A percentile compares a stretch with the other conserved stretches of the same genome.
Conservation (phyloP, 2,797 vertebrate genomes). For the Enoplosus armatus region DNA sequence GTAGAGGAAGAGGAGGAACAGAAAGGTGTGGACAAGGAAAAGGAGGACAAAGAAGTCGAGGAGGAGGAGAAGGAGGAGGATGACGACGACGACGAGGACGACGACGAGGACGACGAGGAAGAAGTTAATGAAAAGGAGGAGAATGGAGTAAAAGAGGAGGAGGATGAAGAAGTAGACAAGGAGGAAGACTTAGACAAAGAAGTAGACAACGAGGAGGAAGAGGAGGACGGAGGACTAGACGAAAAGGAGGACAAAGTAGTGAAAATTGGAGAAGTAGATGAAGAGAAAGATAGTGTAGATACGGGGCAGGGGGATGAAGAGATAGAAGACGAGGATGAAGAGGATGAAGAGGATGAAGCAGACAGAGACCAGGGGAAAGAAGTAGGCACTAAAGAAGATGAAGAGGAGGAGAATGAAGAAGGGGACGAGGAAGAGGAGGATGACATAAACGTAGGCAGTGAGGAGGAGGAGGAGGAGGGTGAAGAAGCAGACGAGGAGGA, state of each 20-base stretch:
- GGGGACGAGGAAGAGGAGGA: background rate
- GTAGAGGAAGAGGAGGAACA: background rate
- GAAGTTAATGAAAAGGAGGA: background rate
- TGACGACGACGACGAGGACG: background rate
- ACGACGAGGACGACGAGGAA: too few species aligned
- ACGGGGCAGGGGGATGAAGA: background rate
- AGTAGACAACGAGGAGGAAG: background rate
- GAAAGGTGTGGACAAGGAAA: background rate
- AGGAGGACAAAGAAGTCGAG: accelerated
- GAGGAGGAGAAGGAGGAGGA: background rate
- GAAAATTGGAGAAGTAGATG: background rate
- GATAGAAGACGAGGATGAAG: accelerated
- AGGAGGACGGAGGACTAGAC: accelerated
- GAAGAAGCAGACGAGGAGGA: background rate
- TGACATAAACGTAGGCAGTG: background rate
- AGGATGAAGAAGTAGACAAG: background rate
- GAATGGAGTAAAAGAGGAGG: background rate
- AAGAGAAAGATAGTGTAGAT: background rate
- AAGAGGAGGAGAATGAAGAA: background rate
- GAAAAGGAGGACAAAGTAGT: accelerated
- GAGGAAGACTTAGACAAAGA: background rate
- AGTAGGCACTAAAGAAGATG: background rate
- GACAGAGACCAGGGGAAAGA: background rate
- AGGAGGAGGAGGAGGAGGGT: background rate
- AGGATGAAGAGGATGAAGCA: background rate